A percentile compares a stretch with the other conserved stretches of the same genome.
Conservation (phyloP, 2,888 invertebrate species). For the Pomacea canaliculata region DNA sequence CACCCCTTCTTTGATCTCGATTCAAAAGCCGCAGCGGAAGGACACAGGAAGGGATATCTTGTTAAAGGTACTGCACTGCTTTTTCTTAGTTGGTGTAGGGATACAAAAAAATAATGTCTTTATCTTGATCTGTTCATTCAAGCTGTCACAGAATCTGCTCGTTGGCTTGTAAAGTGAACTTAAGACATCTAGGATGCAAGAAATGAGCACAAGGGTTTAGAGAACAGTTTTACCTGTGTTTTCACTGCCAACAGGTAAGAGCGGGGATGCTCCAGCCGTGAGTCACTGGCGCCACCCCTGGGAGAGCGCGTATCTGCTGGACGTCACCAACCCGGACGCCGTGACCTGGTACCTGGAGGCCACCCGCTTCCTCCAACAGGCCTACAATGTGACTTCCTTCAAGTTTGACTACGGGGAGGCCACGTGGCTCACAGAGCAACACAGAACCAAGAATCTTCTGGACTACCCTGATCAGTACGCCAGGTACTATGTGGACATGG, state of each 20-base stretch:
- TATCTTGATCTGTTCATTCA: too few relatives aligned
- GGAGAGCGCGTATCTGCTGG: slow-evolving; percentile 75
- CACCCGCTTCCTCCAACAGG: slow-evolving; percentile 76
- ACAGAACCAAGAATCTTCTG: slow-evolving; percentile 37
- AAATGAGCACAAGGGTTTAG: too few relatives aligned
- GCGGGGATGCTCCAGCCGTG: slow-evolving; percentile 40
- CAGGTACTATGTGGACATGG: slow-evolving; percentile 50
- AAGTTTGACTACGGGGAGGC: slow-evolving; percentile 83
- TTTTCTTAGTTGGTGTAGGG: too few relatives aligned
- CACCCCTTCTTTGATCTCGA: slow-evolving; percentile 75
- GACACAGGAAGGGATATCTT: slow-evolving; percentile 24
- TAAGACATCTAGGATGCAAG: too few relatives aligned
- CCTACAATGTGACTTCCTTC: slow-evolving; percentile 86
- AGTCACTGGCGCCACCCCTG: slow-evolving; percentile 81
- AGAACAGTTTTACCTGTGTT: too few relatives aligned
- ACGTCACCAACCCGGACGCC: slow-evolving; percentile 87
- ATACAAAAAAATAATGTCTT: too few relatives aligned
- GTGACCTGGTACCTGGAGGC: slow-evolving; percentile 82
- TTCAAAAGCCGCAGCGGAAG: slow-evolving; percentile 78
- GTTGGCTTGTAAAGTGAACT: too few relatives aligned
- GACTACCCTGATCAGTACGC: slow-evolving; percentile 54
- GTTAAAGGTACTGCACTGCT: slow-evolving; percentile 12
- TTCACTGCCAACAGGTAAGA: not conserved
- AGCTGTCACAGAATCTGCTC: too few relatives aligned
- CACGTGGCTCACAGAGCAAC: slow-evolving; percentile 57